These are phyloP conservation scores for Macrophya alboannulata DNA, from an alignment of 2,888 invertebrate genomes.

Conservation along the genomic window DNA sequence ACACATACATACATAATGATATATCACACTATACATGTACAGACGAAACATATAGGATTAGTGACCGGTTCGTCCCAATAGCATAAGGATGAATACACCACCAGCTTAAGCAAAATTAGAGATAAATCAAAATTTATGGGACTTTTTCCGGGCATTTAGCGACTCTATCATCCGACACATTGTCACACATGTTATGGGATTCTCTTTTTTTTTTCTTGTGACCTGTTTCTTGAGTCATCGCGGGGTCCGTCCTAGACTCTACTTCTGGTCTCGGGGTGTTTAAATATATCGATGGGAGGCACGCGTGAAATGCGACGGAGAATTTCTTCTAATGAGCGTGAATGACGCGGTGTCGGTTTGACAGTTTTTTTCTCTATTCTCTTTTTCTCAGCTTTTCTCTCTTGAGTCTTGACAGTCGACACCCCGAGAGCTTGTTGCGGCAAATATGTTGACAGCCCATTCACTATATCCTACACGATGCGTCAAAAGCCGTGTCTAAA, in stretches of 20 bases:
- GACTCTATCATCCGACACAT: slow-evolving; percentile 55
- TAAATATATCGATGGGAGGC: slow-evolving; percentile 59
- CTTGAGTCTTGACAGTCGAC: slow-evolving; percentile 64
- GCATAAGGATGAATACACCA: not conserved
- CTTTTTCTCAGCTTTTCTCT: slow-evolving; percentile 61
- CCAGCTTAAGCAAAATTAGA: not conserved
- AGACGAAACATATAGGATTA: not conserved
- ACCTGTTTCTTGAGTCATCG: slow-evolving; percentile 39
- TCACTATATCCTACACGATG: slow-evolving; percentile 66
- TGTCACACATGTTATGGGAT: slow-evolving; percentile 51
- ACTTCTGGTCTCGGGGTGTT: slow-evolving; percentile 39
- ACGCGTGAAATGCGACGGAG: slow-evolving; percentile 69
- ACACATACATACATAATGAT: not conserved
- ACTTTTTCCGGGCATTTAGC: slow-evolving; percentile 55
- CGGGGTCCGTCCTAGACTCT: slow-evolving; percentile 31
- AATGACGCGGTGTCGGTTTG: slow-evolving; percentile 71
- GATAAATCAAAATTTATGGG: slow-evolving; percentile 50
- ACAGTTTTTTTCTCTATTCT: slow-evolving; percentile 55
- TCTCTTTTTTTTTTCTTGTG: slow-evolving; percentile 32
- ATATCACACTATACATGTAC: not conserved
- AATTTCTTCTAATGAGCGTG: slow-evolving; percentile 73
- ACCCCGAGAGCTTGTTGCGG: slow-evolving; percentile 65
- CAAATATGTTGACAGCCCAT: slow-evolving; percentile 75
- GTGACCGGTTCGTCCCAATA: not conserved
- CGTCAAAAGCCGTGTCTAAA: slow-evolving; percentile 66